phyloP scores from a whole-genome alignment of 2,113 vertebrate genomes.

The Lepidothrix coronata region DNA sequence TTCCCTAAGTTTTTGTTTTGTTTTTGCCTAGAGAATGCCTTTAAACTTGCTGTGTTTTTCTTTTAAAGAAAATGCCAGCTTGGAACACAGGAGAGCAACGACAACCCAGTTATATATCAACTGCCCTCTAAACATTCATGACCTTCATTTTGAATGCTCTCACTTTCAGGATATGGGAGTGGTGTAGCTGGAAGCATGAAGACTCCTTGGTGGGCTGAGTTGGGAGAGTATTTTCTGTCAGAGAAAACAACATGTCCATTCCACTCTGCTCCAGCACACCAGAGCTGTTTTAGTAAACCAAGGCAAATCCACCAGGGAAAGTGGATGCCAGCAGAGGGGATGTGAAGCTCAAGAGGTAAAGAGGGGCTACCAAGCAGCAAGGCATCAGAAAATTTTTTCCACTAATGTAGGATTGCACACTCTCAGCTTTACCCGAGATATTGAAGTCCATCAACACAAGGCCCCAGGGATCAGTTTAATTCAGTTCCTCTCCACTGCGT shows the following conservation, averaged over 20 bases:
- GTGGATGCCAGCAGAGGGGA: background rate
- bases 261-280: background rate
- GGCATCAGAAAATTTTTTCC: background rate
- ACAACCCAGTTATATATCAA: background rate
- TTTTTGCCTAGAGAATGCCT: background rate
- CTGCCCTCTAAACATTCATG: background rate
- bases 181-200: background rate
- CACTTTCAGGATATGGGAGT: conserved; percentile 33
- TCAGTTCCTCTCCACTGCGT: background rate
- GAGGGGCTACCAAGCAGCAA: background rate
- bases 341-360: background rate
- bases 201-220: background rate
- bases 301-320: background rate
- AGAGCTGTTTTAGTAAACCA: background rate
- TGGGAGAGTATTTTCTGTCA: background rate
- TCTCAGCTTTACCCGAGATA: background rate
- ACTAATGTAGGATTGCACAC: background rate
- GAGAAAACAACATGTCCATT: background rate
- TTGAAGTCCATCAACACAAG: background rate
- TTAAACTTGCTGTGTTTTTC: background rate
- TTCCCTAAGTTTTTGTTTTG: background rate
- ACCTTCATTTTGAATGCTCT: background rate
- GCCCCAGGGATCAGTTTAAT: background rate
- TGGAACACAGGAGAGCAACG: background rate
- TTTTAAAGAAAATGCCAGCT: conserved; percentile 21